phyloP scores from a whole-genome alignment of 2,797 vertebrate genomes.

The Hafferia zeledoni region DNA sequence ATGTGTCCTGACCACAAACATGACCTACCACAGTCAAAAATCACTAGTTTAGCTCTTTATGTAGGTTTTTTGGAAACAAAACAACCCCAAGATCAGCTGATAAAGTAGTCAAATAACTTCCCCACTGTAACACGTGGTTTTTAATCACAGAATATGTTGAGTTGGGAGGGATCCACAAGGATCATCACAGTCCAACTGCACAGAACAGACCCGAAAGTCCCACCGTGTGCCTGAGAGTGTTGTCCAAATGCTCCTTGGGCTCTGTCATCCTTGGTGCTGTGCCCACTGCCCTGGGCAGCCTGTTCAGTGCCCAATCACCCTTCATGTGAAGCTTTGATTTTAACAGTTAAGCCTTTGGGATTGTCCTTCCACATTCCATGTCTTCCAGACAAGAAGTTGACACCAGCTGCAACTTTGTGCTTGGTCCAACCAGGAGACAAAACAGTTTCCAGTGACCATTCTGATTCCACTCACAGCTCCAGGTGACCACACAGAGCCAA shows the following conservation, averaged over 20 bases:
- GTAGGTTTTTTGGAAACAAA: neutral
- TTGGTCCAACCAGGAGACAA: neutral
- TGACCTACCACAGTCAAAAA: neutral
- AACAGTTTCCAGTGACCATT: neutral
- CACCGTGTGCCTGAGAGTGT: neutral
- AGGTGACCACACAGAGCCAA: neutral
- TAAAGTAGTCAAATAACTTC: neutral
- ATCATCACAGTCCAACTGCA: neutral
- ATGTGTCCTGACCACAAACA: neutral
- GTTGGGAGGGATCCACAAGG: neutral
- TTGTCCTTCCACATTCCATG: rapidly evolving
- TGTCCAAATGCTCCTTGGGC: neutral
- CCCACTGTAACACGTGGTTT: neutral
- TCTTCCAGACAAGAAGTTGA: neutral
- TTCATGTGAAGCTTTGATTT: neutral
- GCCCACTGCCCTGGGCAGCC: neutral
- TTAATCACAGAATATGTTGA: neutral
- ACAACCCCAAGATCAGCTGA: neutral
- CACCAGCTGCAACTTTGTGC: neutral
- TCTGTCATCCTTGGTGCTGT: neutral
- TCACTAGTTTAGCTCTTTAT: neutral
- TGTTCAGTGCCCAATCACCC: neutral
- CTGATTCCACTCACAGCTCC: neutral
- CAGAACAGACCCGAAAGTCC: neutral
- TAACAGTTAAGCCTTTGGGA: neutral